Conservation (phyloP, 2,888 invertebrate species). For the Glyphotaelius pellucidus region DNA sequence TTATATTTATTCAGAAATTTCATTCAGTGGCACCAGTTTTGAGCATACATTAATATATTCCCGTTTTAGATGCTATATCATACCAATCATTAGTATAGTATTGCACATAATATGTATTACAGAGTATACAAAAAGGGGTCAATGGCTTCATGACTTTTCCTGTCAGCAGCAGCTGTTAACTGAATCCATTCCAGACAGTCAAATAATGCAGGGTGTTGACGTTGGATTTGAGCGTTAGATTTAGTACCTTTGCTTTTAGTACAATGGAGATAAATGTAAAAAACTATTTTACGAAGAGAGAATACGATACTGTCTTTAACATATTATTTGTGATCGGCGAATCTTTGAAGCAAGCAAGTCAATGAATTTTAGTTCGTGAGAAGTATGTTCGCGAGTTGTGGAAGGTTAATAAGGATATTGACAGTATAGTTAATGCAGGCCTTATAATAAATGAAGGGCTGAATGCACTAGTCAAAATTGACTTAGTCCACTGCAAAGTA, state of each 20-base stretch:
- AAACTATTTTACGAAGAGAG: background rate
- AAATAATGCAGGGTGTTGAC: background rate
- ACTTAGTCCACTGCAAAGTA: background rate
- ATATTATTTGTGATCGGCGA: background rate
- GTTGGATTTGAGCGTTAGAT: background rate
- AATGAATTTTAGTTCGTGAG: background rate
- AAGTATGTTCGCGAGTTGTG: background rate
- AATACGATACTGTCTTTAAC: background rate
- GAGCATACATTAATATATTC: background rate
- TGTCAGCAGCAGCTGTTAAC: background rate
- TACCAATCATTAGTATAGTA: no score
- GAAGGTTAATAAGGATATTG: background rate
- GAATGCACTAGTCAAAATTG: background rate
- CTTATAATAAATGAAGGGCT: background rate
- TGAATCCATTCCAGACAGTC: background rate
- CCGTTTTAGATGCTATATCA: background rate
- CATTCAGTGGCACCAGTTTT: background rate
- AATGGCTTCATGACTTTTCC: background rate
- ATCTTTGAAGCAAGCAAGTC: background rate
- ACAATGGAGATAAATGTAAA: background rate
- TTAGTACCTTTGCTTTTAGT: background rate
- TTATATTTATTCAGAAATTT: background rate
- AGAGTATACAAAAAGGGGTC: background rate
- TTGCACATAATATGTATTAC: background rate
- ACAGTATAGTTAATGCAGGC: background rate